phyloP scores from a whole-genome alignment of 2,797 vertebrate genomes.

The Coregonus sp. region DNA sequence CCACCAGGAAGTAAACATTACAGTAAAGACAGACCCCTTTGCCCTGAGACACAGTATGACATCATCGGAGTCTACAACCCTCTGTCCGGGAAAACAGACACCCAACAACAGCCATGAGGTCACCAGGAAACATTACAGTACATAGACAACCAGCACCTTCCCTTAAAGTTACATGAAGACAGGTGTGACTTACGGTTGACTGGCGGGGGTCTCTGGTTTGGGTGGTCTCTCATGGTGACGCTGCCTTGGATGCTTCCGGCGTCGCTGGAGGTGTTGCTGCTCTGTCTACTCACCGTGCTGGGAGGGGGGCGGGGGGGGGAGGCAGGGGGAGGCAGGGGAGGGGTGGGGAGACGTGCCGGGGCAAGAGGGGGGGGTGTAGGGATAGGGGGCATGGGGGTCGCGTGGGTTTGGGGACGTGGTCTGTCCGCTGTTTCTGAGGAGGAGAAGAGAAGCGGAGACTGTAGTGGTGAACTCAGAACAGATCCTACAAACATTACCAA shows the following conservation, averaged over 20 bases:
- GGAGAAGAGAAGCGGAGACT: neutral
- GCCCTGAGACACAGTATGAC: no score
- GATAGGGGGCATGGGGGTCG: constrained; percentile 57
- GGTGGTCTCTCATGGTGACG: constrained; percentile 73
- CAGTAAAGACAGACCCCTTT: neutral
- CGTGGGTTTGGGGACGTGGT: constrained; percentile 66
- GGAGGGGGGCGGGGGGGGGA: constrained; percentile 54
- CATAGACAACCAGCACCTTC: no score
- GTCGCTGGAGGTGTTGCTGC: constrained; percentile 82
- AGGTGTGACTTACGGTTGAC: constrained; percentile 79
- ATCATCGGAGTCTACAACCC: no score
- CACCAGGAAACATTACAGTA: no score
- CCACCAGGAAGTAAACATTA: neutral
- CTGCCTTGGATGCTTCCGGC: constrained; percentile 62
- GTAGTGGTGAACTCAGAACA: neutral
- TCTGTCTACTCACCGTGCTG: constrained; percentile 74
- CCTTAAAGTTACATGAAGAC: neutral
- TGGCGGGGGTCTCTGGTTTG: constrained; percentile 61
- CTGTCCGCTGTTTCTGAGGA: constrained; percentile 86
- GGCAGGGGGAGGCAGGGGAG: constrained; percentile 74
- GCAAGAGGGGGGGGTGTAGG: constrained; percentile 67
- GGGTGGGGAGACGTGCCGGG: constrained; percentile 69
- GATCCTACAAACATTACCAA: neutral
- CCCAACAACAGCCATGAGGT: no score
- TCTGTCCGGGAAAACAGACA: no score